These are phyloP conservation scores for Germaria angustata DNA, from an alignment of 2,888 invertebrate genomes.

Conservation along the genomic window DNA sequence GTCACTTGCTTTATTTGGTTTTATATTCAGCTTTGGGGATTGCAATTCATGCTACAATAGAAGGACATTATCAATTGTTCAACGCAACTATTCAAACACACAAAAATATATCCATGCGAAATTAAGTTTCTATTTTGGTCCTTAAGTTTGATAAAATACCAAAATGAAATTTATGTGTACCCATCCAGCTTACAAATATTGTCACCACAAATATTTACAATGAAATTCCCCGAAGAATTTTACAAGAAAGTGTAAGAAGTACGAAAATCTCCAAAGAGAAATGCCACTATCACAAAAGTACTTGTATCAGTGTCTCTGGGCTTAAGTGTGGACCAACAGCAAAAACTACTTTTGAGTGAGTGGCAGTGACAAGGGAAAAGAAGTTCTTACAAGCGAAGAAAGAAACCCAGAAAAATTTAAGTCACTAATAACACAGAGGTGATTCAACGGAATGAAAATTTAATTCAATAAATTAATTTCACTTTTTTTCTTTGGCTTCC, in stretches of 20 bases:
- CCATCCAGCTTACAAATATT: constrained; percentile 48
- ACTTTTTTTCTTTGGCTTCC: constrained; percentile 3
- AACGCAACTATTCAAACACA: neutral
- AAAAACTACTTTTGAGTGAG: constrained; percentile 4
- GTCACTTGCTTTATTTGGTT: constrained; percentile 53
- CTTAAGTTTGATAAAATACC: constrained; percentile 37
- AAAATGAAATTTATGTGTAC: constrained; percentile 56
- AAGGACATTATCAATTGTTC: constrained; percentile 58
- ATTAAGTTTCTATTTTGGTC: constrained; percentile 13
- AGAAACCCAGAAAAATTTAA: neutral
- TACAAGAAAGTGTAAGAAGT: constrained; percentile 3
- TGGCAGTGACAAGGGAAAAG: neutral
- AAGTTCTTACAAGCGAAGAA: constrained; percentile 8
- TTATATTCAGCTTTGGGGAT: constrained; percentile 37
- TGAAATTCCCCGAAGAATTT: constrained; percentile 55
- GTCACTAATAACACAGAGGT: constrained; percentile 32
- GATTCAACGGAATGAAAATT: constrained; percentile 48
- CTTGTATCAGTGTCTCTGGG: constrained; percentile 7
- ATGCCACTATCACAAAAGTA: constrained; percentile 19
- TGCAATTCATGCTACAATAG: constrained; percentile 40
- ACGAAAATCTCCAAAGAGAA: constrained; percentile 1
- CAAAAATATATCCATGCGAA: neutral
- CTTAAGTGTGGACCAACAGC: constrained; percentile 19
- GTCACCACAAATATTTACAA: constrained; percentile 55
- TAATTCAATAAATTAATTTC: constrained; percentile 60